These are phyloP conservation scores for Cremastobaeus sp. DNA, from an alignment of 2,888 invertebrate genomes.

Conservation along the genomic window DNA sequence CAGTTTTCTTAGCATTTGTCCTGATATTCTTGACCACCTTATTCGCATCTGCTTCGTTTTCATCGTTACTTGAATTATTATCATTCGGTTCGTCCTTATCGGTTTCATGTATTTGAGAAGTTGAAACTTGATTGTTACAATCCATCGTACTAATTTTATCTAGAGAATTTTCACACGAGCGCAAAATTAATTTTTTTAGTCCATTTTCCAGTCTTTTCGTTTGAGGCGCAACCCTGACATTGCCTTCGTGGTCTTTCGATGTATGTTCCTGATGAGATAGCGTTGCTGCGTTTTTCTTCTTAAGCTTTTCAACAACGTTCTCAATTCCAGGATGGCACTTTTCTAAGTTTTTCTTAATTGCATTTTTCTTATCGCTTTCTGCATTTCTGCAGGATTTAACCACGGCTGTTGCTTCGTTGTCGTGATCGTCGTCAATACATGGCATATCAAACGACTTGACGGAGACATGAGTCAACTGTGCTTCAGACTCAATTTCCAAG, in stretches of 20 bases:
- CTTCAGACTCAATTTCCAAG: neutral
- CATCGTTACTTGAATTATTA: neutral
- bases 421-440: conserved; percentile 74
- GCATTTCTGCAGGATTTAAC: conserved; percentile 64
- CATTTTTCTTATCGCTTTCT: conserved; percentile 24
- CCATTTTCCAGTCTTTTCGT: conserved; percentile 68
- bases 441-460: conserved; percentile 75
- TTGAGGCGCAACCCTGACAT: conserved; percentile 8
- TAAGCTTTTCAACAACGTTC: conserved; percentile 75
- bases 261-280: conserved; percentile 37
- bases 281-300: conserved; percentile 73
- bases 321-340: conserved; percentile 73
- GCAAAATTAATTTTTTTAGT: conserved; percentile 69
- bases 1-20: conserved; percentile 15
- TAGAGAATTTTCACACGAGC: conserved; percentile 66
- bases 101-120: conserved; percentile 12
- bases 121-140: conserved; percentile 27
- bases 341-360: conserved; percentile 59
- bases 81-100: neutral
- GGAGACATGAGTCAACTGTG: conserved; percentile 60
- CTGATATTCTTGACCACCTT: conserved; percentile 27
- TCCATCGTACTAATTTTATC: conserved; percentile 56
- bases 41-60: conserved; percentile 41
- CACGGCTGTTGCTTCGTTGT: conserved; percentile 51
- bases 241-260: conserved; percentile 64